These are phyloP conservation scores for Stomorhina lunata DNA, from an alignment of 2,888 invertebrate genomes.

Conservation along the genomic window DNA sequence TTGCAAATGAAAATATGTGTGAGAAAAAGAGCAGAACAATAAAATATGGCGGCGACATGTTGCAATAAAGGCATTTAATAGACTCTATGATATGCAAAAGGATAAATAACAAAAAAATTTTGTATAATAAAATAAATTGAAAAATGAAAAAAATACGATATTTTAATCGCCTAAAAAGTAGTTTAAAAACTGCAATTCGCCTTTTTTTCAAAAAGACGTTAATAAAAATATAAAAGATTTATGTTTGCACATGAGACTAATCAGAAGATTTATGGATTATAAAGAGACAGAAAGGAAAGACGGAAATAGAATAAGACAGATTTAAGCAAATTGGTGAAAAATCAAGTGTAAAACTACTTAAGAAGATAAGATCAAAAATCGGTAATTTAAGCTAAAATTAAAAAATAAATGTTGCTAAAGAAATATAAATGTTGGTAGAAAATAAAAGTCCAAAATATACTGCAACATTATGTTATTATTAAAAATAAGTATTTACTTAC, in stretches of 20 bases:
- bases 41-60: conserved; percentile 75
- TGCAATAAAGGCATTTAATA: conserved; percentile 78
- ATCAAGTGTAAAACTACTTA: too few species aligned
- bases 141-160: conserved; percentile 1
- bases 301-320: not conserved
- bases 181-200: conserved; percentile 26
- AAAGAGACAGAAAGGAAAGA: not conserved
- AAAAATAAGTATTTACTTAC: too few species aligned
- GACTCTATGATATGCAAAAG: conserved; percentile 69
- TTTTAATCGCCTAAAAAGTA: conserved; percentile 49
- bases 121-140: conserved; percentile 59
- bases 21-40: conserved; percentile 64
- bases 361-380: too few species aligned
- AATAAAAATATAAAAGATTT: conserved; percentile 38
- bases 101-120: not conserved
- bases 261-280: conserved; percentile 14
- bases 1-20: conserved; percentile 55
- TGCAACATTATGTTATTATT: too few species aligned
- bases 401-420: too few species aligned
- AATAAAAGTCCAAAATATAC: too few species aligned
- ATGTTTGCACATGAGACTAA: conserved; percentile 30
- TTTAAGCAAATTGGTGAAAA: not conserved
- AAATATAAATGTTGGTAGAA: too few species aligned
- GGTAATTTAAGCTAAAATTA: too few species aligned
- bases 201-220: not conserved